Evolutionary conservation across 2,113 vertebrate species (phyloP).

Genomic region (Tachysurus fulvidraco): DNA sequence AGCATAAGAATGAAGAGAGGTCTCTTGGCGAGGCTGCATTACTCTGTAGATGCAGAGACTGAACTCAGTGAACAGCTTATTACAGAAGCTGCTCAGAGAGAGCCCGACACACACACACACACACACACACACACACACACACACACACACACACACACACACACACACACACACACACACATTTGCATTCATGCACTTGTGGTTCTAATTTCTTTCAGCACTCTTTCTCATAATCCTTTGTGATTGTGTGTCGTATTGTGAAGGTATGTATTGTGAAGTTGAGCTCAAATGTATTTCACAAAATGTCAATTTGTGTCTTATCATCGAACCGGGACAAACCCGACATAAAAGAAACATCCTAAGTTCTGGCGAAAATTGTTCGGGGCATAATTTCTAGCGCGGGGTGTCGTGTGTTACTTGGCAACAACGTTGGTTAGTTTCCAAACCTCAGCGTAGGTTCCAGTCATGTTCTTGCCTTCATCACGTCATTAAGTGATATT

Average conservation of each 20-base stretch:
- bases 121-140: neutral
- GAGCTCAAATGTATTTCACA: neutral
- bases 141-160: neutral
- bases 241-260: neutral
- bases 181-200: neutral
- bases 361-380: neutral
- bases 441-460: neutral
- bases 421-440: neutral
- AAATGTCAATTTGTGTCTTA: neutral
- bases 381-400: neutral
- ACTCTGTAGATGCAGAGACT: conserved; percentile 46
- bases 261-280: neutral
- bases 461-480: neutral
- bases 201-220: neutral
- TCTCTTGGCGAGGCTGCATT: conserved; percentile 30
- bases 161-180: neutral
- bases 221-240: neutral
- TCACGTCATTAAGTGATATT: neutral
- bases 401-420: neutral
- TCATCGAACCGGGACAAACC: no score
- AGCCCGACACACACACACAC: neutral
- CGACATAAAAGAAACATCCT: neutral
- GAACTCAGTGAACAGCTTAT: conserved; percentile 55
- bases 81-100: conserved; percentile 53
- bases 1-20: conserved; percentile 69